phyloP scores from a whole-genome alignment of 2,113 vertebrate genomes.

The Mormoops blainvillei region DNA sequence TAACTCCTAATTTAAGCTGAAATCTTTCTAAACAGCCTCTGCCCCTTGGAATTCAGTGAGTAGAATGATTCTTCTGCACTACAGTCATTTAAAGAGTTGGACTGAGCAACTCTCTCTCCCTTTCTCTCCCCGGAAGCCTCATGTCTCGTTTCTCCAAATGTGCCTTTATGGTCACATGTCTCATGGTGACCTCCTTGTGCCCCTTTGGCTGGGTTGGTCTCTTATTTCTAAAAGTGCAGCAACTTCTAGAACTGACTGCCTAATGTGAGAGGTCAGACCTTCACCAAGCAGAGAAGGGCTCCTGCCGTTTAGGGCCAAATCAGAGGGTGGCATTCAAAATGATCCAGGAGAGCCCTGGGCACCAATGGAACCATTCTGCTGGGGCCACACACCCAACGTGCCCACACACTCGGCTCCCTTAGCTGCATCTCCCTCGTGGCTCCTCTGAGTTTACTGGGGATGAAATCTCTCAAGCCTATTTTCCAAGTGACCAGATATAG shows the following conservation, averaged over 20 bases:
- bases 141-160: neutral
- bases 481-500: neutral
- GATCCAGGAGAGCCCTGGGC: rapidly evolving
- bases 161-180: neutral
- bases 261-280: neutral
- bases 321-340: neutral
- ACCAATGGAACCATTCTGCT: neutral
- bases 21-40: neutral
- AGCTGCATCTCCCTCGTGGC: rapidly evolving
- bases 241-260: neutral
- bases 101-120: neutral
- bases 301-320: neutral
- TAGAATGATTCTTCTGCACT: neutral
- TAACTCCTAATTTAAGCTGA: neutral
- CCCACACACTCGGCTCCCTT: too few relatives aligned
- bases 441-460: neutral
- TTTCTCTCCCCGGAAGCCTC: neutral
- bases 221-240: neutral
- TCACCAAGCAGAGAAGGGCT: neutral
- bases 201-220: neutral
- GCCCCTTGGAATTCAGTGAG: neutral
- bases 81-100: neutral
- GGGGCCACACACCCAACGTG: neutral
- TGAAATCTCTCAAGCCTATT: neutral
- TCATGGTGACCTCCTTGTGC: neutral